Percentiles rank a stretch among this genome's conserved stretches.
Evolutionary conservation across 2,888 invertebrate species (phyloP).

Genomic region (Tipula unca): DNA sequence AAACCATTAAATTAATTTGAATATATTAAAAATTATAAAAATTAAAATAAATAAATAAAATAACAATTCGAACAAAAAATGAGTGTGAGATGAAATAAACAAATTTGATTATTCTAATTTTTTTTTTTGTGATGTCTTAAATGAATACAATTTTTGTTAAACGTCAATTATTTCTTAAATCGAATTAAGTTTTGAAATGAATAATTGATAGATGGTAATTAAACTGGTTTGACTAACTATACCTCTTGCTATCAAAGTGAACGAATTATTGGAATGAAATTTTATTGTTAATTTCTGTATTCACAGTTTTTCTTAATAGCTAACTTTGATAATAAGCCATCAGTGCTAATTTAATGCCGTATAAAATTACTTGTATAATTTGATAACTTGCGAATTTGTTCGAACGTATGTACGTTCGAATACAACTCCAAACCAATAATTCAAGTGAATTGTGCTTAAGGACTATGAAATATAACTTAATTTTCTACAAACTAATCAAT

Average conservation of each 20-base stretch:
- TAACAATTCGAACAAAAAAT: neutral
- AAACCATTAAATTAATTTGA: neutral
- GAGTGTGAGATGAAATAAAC: neutral
- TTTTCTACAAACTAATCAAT: neutral
- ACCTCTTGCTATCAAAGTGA: neutral
- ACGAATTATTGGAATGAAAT: neutral
- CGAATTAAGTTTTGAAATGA: neutral
- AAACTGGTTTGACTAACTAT: neutral
- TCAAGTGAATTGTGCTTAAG: neutral
- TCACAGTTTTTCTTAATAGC: neutral
- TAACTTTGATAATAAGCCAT: too few species aligned
- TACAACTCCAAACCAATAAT: neutral
- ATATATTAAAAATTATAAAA: neutral
- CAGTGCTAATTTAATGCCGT: too few species aligned
- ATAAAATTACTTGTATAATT: too few species aligned
- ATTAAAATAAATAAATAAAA: neutral
- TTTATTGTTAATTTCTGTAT: neutral
- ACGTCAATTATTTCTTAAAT: neutral
- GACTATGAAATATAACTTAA: neutral
- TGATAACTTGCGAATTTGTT: too few species aligned
- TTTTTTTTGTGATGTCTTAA: neutral
- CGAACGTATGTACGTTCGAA: neutral
- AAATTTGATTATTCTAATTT: neutral
- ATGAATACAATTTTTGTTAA: neutral
- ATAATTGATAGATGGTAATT: neutral